Conservation (phyloP, 2,888 invertebrate genomes). For the Drosophila paucipuncta region DNA sequence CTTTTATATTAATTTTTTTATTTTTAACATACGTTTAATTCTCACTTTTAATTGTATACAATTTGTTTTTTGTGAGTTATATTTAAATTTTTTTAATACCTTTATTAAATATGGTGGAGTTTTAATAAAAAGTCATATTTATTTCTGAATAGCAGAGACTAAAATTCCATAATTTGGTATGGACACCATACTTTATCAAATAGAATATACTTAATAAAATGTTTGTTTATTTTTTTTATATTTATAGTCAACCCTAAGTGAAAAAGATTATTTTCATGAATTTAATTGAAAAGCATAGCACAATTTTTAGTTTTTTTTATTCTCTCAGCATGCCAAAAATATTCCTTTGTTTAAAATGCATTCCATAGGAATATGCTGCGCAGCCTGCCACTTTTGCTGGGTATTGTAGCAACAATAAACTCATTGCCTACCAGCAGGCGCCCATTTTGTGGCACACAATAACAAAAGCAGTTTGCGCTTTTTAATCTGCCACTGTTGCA, state of each 20-base stretch:
- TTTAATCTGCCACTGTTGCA: conserved; percentile 25
- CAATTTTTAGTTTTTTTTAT: background rate
- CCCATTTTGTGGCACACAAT: conserved; percentile 14
- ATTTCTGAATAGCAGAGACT: too few relatives aligned
- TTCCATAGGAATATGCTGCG: background rate
- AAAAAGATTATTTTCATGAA: background rate
- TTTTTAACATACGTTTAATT: background rate
- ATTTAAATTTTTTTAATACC: background rate
- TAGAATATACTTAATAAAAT: background rate
- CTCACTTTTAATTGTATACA: background rate
- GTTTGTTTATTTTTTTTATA: too few relatives aligned
- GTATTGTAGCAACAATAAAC: conserved; percentile 6
- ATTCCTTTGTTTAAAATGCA: background rate
- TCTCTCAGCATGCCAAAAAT: background rate
- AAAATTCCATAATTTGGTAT: too few relatives aligned
- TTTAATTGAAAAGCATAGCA: background rate
- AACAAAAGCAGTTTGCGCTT: conserved; percentile 54
- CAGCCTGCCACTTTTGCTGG: background rate
- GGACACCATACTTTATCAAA: background rate
- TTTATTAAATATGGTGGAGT: background rate
- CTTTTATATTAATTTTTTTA: background rate
- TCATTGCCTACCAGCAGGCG: conserved; percentile 27
- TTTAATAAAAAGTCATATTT: background rate
- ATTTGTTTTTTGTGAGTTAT: background rate
- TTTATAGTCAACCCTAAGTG: too few relatives aligned